Percentiles rank a stretch among this genome's conserved stretches.
These are phyloP conservation scores for Sebastes minor DNA, from an alignment of 2,797 vertebrate species.

Conservation along the genomic window DNA sequence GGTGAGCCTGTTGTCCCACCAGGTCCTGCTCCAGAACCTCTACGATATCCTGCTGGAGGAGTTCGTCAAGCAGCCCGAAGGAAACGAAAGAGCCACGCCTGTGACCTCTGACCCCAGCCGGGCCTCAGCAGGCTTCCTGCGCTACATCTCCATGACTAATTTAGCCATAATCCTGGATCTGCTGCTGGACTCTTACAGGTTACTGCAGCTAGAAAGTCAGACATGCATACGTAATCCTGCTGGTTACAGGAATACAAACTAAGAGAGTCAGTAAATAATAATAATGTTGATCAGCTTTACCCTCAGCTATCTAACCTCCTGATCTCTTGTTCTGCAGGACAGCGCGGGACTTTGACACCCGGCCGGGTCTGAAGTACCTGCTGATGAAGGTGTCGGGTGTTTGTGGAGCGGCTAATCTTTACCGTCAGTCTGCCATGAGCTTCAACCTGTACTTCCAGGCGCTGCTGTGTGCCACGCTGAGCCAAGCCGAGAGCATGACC, in stretches of 20 bases:
- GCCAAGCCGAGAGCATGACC: conserved; percentile 90
- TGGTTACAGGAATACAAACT: not conserved
- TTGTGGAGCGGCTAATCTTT: conserved; percentile 93
- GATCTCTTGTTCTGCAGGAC: conserved; percentile 74
- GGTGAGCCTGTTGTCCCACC: conserved; percentile 96
- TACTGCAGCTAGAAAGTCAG: not conserved
- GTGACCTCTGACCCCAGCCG: conserved; percentile 83
- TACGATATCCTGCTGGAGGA: conserved; percentile 95
- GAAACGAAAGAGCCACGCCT: conserved; percentile 79
- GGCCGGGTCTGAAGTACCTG: conserved; percentile 95
- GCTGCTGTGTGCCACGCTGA: conserved; percentile 90
- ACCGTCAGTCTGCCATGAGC: conserved; percentile 97
- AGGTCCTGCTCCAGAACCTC: conserved; percentile 97
- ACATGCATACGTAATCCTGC: not conserved
- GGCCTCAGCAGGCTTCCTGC: conserved; percentile 88
- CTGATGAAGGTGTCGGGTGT: conserved; percentile 98
- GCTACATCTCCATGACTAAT: conserved; percentile 98
- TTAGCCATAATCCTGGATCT: conserved; percentile 96
- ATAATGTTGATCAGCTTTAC: not conserved
- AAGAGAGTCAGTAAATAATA: not conserved
- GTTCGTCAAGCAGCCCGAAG: conserved; percentile 91
- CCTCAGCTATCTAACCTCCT: accelerated
- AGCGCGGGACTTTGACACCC: conserved; percentile 94
- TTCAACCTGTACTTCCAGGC: conserved; percentile 98
- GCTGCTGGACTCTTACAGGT: conserved; percentile 93